Percentiles rank a stretch among this genome's conserved stretches.
phyloP scores from a whole-genome alignment of 2,113 vertebrate species.

The Leptobrachium ailaonicum region DNA sequence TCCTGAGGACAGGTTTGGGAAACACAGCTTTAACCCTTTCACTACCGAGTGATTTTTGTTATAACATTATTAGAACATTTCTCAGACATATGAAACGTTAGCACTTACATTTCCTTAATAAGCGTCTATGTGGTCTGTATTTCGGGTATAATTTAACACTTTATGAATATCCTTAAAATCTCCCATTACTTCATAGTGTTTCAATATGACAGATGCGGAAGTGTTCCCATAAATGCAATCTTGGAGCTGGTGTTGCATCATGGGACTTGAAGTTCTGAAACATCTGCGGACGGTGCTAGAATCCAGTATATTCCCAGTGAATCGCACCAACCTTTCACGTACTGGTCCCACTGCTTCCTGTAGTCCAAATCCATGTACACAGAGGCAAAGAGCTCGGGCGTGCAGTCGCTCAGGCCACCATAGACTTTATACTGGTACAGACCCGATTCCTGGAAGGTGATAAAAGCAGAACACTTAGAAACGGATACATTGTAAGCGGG shows the following conservation, averaged over 20 bases:
- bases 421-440: slow-evolving; percentile 91
- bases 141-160: no score
- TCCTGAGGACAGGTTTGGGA: no score
- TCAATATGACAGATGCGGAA: not conserved
- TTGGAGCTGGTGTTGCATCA: not conserved
- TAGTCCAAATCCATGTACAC: slow-evolving; percentile 91
- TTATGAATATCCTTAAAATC: no score
- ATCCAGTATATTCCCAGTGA: not conserved
- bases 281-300: no score
- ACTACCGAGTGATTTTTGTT: no score
- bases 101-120: no score
- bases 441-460: slow-evolving; percentile 73
- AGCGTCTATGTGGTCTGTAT: no score
- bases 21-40: no score
- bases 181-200: no score
- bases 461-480: slow-evolving; percentile 19
- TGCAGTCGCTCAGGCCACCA: slow-evolving; percentile 70
- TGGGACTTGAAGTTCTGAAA: not conserved
- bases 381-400: slow-evolving; percentile 73
- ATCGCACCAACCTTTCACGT: slow-evolving; percentile 78
- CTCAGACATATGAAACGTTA: no score
- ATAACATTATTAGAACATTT: no score
- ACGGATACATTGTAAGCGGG: no score
- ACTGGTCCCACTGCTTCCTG: slow-evolving; percentile 85
- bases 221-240: not conserved